A percentile compares a stretch with the other conserved stretches of the same genome.
Evolutionary conservation across 2,888 invertebrate genomes (phyloP).

Genomic region (Rhingia rostrata): DNA sequence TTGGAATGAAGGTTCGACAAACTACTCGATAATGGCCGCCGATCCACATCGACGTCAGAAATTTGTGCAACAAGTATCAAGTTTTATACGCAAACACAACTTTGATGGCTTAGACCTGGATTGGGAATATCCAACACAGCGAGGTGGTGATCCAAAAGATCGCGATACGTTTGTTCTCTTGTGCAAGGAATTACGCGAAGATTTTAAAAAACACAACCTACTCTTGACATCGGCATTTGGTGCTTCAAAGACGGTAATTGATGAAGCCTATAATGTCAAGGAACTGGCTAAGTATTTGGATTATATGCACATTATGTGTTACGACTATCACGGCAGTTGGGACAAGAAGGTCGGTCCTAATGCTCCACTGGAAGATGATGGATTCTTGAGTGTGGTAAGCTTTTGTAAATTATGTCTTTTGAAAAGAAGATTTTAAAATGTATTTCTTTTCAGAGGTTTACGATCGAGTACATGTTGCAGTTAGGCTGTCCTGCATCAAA

Average conservation of each 20-base stretch:
- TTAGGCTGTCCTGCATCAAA: conserved; percentile 90
- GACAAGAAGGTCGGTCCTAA: conserved; percentile 90
- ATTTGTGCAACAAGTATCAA: conserved; percentile 88
- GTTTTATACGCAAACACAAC: conserved; percentile 85
- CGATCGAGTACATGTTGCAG: conserved; percentile 89
- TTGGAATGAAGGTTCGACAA: conserved; percentile 93
- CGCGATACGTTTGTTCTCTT: conserved; percentile 90
- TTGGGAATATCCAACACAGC: conserved; percentile 92
- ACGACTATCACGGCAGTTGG: conserved; percentile 95
- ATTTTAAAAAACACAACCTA: conserved; percentile 87
- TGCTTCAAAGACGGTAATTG: conserved; percentile 89
- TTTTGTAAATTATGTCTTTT: background rate
- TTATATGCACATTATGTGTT: conserved; percentile 93
- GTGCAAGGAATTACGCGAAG: conserved; percentile 90
- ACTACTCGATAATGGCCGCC: conserved; percentile 85
- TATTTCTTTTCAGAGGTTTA: conserved; percentile 86
- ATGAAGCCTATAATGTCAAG: conserved; percentile 90
- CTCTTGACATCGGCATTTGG: conserved; percentile 92
- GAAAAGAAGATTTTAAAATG: background rate
- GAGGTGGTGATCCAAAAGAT: conserved; percentile 90
- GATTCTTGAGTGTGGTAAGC: conserved; percentile 88
- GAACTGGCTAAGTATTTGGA: conserved; percentile 88
- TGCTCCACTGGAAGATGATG: conserved; percentile 86
- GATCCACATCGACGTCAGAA: conserved; percentile 85
- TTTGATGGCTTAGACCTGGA: conserved; percentile 84